Base-by-base conservation (phyloP, 2,888 invertebrate species). In the Merodon equestris region DNA sequence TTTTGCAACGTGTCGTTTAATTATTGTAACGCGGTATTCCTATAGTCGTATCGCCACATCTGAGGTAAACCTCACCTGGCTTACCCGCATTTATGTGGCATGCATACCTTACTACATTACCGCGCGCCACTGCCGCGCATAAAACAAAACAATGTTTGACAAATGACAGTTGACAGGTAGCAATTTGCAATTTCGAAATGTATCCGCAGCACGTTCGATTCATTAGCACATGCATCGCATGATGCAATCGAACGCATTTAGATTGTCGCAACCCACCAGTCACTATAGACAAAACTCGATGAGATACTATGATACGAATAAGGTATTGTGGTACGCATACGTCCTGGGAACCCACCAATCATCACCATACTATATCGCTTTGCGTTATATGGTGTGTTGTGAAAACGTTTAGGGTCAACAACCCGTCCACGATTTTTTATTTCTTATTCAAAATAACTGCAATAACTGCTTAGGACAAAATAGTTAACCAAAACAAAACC, bases 141-240 rank as follows among this genome's bases (percentile, higher is more conserved):
- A 51, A 27, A 51, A 53, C 36, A 54, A 54, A 40, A 57, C 42
- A 42, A 58, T 58, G 45, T 53, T 56, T 71, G 70, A 71, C 61
- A 63, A 42, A 42, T 74, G 79, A 74, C 79, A 79, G 79, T 45
- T 77, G 76, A 72, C 72, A 77, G 60, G 40, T 75, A 63, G 68
- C 56, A 79, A 79, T 79, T 79, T 79, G 79, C 79, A 74, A 79
- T 79, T 79, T 68, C 74, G 64, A 79, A 79, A 70, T 79, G 68
- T 67, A 79, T 36, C 54, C 77, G 54, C 61, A 63, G 77, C 58
- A 74, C 54, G 45, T 68, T 58, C 61, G 63, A 58, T 63, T 77
- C 73, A 74, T 70, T 74, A 79, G 63, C 74, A 60, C 74, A 72
- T 66, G 44, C 54, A 63, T 56, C 45, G 63, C 44, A 79, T 79